Conservation (phyloP, 2,888 invertebrate species). For the Conops quadrifasciatus region DNA sequence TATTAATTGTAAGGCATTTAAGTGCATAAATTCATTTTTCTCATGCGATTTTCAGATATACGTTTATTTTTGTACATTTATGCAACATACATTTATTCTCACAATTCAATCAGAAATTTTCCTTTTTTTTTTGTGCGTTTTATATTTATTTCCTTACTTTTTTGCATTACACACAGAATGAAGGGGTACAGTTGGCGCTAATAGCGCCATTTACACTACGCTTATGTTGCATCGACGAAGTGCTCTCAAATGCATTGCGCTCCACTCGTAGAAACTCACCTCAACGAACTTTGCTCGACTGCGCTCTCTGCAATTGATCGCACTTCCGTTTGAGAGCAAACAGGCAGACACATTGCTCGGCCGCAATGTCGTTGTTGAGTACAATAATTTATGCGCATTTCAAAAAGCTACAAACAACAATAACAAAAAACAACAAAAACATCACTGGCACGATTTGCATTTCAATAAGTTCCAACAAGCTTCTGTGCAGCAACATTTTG, state of each 20-base stretch:
- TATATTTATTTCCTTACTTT: too few species aligned
- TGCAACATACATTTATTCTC: too few species aligned
- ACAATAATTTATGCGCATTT: constrained; percentile 7
- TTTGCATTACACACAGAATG: too few species aligned
- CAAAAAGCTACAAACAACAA: background rate
- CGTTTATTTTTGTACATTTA: too few species aligned
- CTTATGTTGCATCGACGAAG: background rate
- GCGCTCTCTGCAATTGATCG: constrained; percentile 3
- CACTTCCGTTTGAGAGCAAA: constrained; percentile 15
- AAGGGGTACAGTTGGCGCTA: too few species aligned
- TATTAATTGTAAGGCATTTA: too few species aligned
- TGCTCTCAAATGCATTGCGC: constrained; percentile 43
- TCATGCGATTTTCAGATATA: too few species aligned
- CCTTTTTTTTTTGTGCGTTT: too few species aligned
- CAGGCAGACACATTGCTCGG: background rate
- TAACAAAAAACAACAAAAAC: background rate
- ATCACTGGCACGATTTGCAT: background rate
- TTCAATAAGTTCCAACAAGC: background rate
- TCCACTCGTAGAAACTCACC: constrained; percentile 17
- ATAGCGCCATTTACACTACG: too few species aligned
- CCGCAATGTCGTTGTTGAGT: too few species aligned
- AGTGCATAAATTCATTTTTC: too few species aligned
- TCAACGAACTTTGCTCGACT: constrained; percentile 34
- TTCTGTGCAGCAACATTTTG: background rate
- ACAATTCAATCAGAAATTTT: too few species aligned